Conservation (phyloP, 2,113 vertebrate genomes). For the Dipodomys stephensi region DNA sequence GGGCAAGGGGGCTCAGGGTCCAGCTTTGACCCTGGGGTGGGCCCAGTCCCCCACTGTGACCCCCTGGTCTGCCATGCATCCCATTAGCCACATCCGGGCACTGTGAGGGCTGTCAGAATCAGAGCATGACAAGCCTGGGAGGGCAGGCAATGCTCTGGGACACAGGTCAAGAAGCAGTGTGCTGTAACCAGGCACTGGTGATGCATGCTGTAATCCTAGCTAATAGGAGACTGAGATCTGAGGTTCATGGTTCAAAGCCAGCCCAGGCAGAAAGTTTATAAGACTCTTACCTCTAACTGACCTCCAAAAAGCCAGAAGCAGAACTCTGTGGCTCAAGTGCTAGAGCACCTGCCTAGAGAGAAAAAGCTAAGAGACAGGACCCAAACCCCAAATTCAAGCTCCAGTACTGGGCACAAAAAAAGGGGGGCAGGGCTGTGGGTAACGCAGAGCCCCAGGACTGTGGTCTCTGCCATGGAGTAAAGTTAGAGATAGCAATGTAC, state of each 20-base stretch:
- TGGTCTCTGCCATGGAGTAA: not conserved
- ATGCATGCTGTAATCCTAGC: too few relatives aligned
- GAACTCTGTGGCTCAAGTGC: too few relatives aligned
- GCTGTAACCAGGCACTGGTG: not conserved
- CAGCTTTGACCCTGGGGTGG: not conserved
- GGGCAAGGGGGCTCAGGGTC: not conserved
- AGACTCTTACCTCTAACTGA: too few relatives aligned
- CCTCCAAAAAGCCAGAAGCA: too few relatives aligned
- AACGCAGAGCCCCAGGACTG: rapidly evolving
- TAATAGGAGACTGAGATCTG: too few relatives aligned
- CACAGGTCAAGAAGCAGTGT: not conserved
- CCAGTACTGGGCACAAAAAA: too few relatives aligned
- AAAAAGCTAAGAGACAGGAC: too few relatives aligned
- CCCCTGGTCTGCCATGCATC: not conserved
- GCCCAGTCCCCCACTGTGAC: not conserved
- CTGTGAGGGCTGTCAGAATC: not conserved
- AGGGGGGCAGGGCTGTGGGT: too few relatives aligned
- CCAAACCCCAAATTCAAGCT: too few relatives aligned
- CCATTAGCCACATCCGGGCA: rapidly evolving
- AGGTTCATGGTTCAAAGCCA: too few relatives aligned
- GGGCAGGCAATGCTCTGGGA: not conserved
- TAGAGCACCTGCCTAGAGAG: too few relatives aligned
- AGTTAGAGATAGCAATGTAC: not conserved
- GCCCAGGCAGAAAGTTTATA: too few relatives aligned
- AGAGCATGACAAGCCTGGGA: not conserved